A percentile compares a stretch with the other conserved stretches of the same genome.
These are phyloP conservation scores for Serranus cabrilla DNA, from an alignment of 2,797 vertebrate species.

Conservation along the genomic window DNA sequence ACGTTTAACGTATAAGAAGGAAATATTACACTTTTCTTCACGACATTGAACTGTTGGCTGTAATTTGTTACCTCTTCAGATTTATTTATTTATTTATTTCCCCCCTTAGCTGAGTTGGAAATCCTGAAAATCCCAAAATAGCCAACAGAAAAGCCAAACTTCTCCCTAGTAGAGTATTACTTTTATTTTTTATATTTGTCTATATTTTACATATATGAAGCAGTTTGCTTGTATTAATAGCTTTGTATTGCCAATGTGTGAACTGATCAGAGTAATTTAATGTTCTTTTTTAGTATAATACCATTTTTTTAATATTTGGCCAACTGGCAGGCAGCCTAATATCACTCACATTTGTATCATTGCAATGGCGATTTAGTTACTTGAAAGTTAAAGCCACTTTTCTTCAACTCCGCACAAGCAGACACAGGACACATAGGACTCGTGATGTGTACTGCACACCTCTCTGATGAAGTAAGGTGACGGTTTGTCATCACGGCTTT, in stretches of 20 bases:
- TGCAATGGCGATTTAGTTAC: constrained; percentile 14
- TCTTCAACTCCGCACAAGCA: neutral
- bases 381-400: constrained; percentile 35
- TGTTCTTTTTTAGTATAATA: neutral
- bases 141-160: neutral
- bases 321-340: neutral
- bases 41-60: neutral
- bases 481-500: constrained; percentile 20
- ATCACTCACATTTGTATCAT: neutral
- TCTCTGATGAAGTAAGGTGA: constrained; percentile 1
- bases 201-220: no score
- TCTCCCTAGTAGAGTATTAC: no score
- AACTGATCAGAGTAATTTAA: neutral
- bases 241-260: no score
- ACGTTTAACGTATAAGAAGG: neutral
- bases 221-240: no score
- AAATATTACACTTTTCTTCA: neutral
- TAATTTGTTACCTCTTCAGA: neutral
- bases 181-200: no score
- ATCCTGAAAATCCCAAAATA: neutral
- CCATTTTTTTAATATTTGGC: neutral
- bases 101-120: neutral
- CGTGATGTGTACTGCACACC: neutral
- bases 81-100: neutral
- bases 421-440: neutral